Conservation (phyloP, 2,797 vertebrate species). For the Pelobates cultripes region DNA sequence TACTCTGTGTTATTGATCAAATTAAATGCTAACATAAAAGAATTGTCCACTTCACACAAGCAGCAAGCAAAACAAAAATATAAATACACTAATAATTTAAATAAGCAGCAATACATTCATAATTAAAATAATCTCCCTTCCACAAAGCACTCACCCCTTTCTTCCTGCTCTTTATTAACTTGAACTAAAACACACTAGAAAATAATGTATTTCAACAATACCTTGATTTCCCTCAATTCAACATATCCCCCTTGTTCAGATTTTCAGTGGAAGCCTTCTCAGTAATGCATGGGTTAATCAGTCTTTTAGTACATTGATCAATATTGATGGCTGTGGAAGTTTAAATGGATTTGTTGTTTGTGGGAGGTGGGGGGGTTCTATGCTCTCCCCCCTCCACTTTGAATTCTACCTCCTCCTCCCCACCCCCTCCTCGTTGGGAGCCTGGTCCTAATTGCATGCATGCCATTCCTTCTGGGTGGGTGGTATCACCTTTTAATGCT, state of each 20-base stretch:
- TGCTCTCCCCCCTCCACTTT: conserved; percentile 59
- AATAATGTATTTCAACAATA: conserved; percentile 1
- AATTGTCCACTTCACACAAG: no score
- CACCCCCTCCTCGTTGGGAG: conserved; percentile 67
- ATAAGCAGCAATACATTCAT: no score
- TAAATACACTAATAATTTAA: no score
- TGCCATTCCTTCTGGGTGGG: conserved; percentile 91
- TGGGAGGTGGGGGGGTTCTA: conserved; percentile 66
- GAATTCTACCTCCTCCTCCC: conserved; percentile 63
- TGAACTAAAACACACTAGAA: neutral
- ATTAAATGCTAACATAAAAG: no score
- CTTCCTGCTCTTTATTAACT: neutral
- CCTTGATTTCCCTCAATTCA: neutral
- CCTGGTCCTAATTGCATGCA: conserved; percentile 84
- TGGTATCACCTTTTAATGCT: conserved; percentile 81
- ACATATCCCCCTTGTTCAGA: neutral
- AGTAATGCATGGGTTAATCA: conserved; percentile 62
- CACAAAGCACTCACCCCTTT: neutral
- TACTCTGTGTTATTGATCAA: no score
- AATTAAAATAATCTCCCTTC: no score
- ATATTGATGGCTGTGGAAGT: conserved; percentile 85
- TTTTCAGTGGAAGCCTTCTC: neutral
- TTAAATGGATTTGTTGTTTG: conserved; percentile 79
- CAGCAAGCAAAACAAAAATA: no score
- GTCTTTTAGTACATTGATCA: conserved; percentile 74